Evolutionary conservation across 1,140 invertebrate genomes (phyloP).

Genomic region (Ctenoplectra terminalis): DNA sequence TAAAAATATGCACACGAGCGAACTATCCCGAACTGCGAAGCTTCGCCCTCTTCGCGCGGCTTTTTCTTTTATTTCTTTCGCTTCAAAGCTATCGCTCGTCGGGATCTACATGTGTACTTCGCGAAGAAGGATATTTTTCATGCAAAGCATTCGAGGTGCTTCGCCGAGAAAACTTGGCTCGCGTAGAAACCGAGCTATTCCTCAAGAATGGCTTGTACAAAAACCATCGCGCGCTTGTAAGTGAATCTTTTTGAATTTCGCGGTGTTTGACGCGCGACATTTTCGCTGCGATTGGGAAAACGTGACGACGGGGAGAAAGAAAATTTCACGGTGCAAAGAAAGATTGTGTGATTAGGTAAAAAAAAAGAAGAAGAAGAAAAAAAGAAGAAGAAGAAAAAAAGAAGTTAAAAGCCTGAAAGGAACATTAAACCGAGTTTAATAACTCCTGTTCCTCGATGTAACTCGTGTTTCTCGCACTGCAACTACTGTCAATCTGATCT

Average conservation of each 20-base stretch:
- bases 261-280: not conserved
- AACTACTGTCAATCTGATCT: not conserved
- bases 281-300: not conserved
- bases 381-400: too few species aligned
- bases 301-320: not conserved
- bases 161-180: constrained; percentile 6
- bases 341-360: not conserved
- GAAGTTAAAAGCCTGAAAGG: not conserved
- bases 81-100: constrained; percentile 27
- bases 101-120: constrained; percentile 28
- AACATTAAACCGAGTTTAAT: not conserved
- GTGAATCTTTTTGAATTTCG: constrained; percentile 24
- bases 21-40: constrained; percentile 14
- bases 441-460: not conserved
- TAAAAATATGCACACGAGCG: constrained; percentile 19
- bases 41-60: not conserved
- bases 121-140: constrained; percentile 32
- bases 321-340: not conserved
- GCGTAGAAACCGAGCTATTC: constrained; percentile 23
- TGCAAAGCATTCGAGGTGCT: constrained; percentile 36
- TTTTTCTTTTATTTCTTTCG: constrained; percentile 38
- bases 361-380: too few species aligned
- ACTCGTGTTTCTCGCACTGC: not conserved
- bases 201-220: not conserved
- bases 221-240: constrained; percentile 17